phyloP scores from a whole-genome alignment of 2,888 invertebrate genomes.

The Electrophaes corylata region DNA sequence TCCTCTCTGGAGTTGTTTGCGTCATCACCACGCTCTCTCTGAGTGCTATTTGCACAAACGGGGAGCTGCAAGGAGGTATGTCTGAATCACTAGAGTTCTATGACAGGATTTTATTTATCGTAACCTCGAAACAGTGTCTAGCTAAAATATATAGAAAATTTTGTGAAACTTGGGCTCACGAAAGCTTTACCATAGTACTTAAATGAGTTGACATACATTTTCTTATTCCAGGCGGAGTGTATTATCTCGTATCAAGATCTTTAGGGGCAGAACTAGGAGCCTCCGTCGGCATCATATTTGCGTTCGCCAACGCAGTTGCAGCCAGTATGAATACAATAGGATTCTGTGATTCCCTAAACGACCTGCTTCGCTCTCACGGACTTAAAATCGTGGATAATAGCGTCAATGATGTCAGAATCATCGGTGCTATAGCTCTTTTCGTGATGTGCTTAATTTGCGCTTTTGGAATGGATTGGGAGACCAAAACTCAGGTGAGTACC shows the following conservation, averaged over 20 bases:
- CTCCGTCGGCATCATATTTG: constrained; percentile 97
- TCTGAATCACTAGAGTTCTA: not conserved
- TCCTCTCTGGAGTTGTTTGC: constrained; percentile 82
- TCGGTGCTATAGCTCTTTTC: constrained; percentile 90
- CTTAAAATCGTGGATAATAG: constrained; percentile 88
- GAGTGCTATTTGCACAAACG: constrained; percentile 96
- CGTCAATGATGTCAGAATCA: constrained; percentile 91
- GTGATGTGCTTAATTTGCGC: constrained; percentile 94
- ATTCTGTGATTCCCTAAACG: constrained; percentile 96
- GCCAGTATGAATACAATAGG: constrained; percentile 99
- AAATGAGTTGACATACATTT: not conserved
- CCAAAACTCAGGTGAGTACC: constrained; percentile 90
- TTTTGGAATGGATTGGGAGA: constrained; percentile 98
- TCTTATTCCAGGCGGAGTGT: constrained; percentile 90
- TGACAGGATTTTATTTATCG: too few species aligned
- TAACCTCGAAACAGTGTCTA: too few species aligned
- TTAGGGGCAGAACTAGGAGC: constrained; percentile 98
- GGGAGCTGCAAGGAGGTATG: constrained; percentile 97
- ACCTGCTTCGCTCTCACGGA: constrained; percentile 85
- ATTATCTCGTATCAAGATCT: constrained; percentile 97
- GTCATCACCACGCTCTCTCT: constrained; percentile 94
- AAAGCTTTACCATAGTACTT: too few species aligned
- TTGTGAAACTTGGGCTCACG: too few species aligned
- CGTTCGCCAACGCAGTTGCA: constrained; percentile 97
- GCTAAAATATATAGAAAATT: too few species aligned